Base-by-base conservation (phyloP, 2,113 vertebrate genomes). In the Triplophysa dalaica region DNA sequence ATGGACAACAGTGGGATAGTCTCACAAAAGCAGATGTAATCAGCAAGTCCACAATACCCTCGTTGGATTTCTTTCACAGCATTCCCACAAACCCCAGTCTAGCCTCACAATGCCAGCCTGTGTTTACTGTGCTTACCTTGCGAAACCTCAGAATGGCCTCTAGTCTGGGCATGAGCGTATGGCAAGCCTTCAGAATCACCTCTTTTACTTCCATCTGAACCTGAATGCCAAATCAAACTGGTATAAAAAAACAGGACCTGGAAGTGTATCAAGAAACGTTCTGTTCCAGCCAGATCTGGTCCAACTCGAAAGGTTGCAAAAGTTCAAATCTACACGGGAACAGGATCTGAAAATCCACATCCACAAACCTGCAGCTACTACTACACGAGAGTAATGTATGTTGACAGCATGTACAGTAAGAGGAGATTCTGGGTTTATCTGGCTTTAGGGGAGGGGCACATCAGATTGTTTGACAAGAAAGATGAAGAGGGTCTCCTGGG, bases 81-180 rank as follows among this genome's bases (percentile, higher is more conserved):
- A 56, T 56, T 80, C 68, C 43, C 60, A 79, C 68, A 50, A 79
- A 52, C 24, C n/a, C 61, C 24, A 41, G 19, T 8, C 9, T 48
- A 69, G 58, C 14, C 22, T 76, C 14, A 79, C 70, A 77, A 22
- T 19, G 67, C 26, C 5, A 14, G 22, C 43, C 8, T 50, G 70
- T 70, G 38, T 60, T 58, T 70, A 79, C 62, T 9, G 29, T 29
- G 45, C 78, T 78, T 84, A 87, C 86, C 86, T 85, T 66, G 12
- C 61, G 21, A 68, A 82, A 68, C 61, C 63, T 50, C 33, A 81
- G 62, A 50, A 84, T 58, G 24, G 74, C 78, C 61, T 75, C 56
- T 13, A 83, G 70, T 48, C 80, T 75, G 24, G 80, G 75, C n/a
- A 72, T 60, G 54, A 85, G 65, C 21, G 8, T 81, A 43, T n/a